phyloP scores from a whole-genome alignment of 2,113 vertebrate species.

The Romanogobio albipinnatus region DNA sequence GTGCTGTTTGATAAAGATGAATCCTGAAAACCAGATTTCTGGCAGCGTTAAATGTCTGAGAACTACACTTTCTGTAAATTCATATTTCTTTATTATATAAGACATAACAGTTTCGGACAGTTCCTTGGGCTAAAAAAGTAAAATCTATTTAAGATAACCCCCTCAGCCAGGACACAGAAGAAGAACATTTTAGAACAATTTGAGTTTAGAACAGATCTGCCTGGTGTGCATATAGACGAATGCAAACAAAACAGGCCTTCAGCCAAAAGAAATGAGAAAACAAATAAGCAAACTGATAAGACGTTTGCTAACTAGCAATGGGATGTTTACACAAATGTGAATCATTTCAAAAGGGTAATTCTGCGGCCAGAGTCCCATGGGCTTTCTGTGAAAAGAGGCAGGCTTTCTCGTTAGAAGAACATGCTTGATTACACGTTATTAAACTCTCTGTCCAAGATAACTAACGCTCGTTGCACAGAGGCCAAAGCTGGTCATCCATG shows the following conservation, averaged over 20 bases:
- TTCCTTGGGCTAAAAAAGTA: background rate
- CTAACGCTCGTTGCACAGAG: background rate
- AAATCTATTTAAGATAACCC: background rate
- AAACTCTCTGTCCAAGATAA: conserved; percentile 12
- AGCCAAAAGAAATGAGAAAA: conserved; percentile 16
- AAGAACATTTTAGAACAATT: background rate
- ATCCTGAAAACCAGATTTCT: background rate
- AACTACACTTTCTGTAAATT: background rate
- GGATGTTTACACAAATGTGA: conserved; percentile 54
- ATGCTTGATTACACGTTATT: conserved; percentile 11
- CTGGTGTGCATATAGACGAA: background rate
- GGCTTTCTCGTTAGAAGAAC: conserved; percentile 5
- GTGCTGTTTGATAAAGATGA: background rate
- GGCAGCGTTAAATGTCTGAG: background rate
- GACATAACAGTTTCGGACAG: background rate
- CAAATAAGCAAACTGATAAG: conserved; percentile 24
- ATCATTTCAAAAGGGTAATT: conserved; percentile 4
- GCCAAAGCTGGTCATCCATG: background rate
- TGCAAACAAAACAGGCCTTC: background rate
- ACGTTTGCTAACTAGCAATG: conserved; percentile 8
- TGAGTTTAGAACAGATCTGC: background rate
- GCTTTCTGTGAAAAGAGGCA: background rate
- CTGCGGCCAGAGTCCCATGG: conserved; percentile 9
- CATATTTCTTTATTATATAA: conserved; percentile 14
- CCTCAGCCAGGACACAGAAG: background rate